Conservation (phyloP, 2,113 vertebrate genomes). For the Dasypus novemcinctus region DNA sequence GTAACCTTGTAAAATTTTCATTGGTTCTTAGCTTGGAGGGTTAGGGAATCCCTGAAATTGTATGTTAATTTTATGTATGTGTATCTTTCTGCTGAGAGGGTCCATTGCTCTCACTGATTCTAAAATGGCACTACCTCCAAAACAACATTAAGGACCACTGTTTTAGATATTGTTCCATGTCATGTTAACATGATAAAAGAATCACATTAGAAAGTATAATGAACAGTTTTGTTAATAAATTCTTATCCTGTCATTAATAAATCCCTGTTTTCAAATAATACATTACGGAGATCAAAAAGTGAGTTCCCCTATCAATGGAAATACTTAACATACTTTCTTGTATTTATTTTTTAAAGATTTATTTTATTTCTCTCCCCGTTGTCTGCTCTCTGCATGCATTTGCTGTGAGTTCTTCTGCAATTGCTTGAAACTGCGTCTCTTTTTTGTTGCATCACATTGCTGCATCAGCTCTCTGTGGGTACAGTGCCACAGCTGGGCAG, state of each 20-base stretch:
- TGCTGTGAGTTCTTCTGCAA: too few relatives aligned
- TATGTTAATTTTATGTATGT: not conserved
- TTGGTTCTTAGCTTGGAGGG: not conserved
- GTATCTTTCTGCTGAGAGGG: not conserved
- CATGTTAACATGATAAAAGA: constrained; percentile 28
- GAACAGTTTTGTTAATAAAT: not conserved
- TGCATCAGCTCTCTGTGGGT: too few relatives aligned
- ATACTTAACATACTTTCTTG: constrained; percentile 11
- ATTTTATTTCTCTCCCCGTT: too few relatives aligned
- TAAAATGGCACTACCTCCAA: not conserved
- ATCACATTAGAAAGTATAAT: not conserved
- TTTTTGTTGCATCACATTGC: too few relatives aligned
- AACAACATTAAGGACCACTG: not conserved
- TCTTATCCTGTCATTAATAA: not conserved
- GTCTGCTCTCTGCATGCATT: too few relatives aligned
- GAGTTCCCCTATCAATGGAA: not conserved
- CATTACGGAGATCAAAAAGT: not conserved
- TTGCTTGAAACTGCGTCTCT: too few relatives aligned
- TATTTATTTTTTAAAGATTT: too few relatives aligned
- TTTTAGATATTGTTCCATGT: constrained; percentile 18
- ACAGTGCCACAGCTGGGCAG: too few relatives aligned
- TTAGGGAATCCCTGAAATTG: not conserved
- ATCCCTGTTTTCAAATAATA: constrained; percentile 31
- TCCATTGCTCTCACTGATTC: not conserved
- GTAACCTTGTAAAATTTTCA: not conserved